Conservation (phyloP, 2,113 vertebrate genomes). For the Dinomys branickii region DNA sequence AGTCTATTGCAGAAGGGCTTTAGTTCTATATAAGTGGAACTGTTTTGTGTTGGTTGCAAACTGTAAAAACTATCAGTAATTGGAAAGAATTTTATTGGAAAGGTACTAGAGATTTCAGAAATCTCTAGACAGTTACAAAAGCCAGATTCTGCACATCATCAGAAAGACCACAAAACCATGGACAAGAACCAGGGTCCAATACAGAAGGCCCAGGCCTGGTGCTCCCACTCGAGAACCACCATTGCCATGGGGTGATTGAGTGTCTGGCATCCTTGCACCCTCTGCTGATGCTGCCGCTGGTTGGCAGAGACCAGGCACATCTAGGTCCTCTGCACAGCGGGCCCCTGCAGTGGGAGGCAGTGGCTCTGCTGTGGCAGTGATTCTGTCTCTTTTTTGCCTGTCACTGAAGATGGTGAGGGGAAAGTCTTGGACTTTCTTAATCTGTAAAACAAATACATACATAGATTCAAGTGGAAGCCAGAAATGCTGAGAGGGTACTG, state of each 20-base stretch:
- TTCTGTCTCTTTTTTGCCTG: background rate
- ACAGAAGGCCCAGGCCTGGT: rapidly evolving
- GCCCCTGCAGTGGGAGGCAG: too few relatives aligned
- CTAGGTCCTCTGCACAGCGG: background rate
- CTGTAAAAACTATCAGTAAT: background rate
- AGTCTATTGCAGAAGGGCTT: background rate
- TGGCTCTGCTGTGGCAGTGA: rapidly evolving
- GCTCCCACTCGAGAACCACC: rapidly evolving
- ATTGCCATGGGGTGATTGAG: background rate
- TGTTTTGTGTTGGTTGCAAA: background rate
- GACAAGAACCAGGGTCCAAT: background rate
- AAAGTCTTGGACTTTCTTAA: background rate
- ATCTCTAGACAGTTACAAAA: background rate
- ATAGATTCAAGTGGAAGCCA: background rate
- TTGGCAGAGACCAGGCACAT: background rate
- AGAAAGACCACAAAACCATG: background rate
- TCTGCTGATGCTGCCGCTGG: background rate
- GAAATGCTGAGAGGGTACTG: background rate
- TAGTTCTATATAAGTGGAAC: background rate
- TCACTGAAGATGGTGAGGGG: background rate
- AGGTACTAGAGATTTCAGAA: background rate
- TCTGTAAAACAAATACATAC: background rate
- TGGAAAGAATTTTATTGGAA: background rate
- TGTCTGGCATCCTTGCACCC: rapidly evolving
- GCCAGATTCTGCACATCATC: background rate